Percentiles rank a stretch among this genome's conserved stretches.
phyloP scores from a whole-genome alignment of 2,888 invertebrate genomes.

The Drosophila siamana region DNA sequence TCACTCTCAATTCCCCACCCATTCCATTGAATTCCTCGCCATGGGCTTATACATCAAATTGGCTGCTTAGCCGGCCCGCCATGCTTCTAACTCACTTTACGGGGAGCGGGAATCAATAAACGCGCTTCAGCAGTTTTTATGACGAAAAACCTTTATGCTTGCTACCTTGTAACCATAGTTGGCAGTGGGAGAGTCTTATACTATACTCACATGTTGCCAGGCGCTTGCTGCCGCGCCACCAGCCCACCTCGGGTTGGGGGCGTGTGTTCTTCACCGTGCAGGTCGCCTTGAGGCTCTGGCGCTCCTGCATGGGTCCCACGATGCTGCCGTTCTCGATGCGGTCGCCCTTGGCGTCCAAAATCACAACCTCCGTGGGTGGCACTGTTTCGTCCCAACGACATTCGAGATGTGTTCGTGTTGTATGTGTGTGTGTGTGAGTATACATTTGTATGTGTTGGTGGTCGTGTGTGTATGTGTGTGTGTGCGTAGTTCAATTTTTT shows the following conservation, averaged over 20 bases:
- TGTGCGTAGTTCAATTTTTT: slow-evolving; percentile 45
- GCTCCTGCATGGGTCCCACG: slow-evolving; percentile 85
- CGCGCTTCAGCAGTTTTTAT: slow-evolving; percentile 71
- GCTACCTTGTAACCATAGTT: slow-evolving; percentile 50
- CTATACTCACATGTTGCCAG: slow-evolving; percentile 86
- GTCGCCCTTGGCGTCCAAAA: slow-evolving; percentile 89
- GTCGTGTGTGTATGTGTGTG: slow-evolving; percentile 38
- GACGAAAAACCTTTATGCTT: slow-evolving; percentile 59
- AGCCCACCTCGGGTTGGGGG: slow-evolving; percentile 93
- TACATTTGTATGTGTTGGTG: slow-evolving; percentile 33
- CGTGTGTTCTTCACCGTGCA: slow-evolving; percentile 91
- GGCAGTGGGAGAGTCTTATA: slow-evolving; percentile 34
- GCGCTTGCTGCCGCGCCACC: slow-evolving; percentile 92
- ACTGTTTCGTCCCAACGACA: slow-evolving; percentile 85
- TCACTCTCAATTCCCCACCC: neutral
- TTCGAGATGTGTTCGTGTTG: slow-evolving; percentile 19
- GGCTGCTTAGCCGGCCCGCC: slow-evolving; percentile 58
- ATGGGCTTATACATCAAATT: slow-evolving; percentile 63
- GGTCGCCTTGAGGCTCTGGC: slow-evolving; percentile 83
- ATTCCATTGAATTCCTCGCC: neutral
- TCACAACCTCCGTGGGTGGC: slow-evolving; percentile 91
- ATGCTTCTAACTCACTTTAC: slow-evolving; percentile 3
- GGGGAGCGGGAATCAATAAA: slow-evolving; percentile 64
- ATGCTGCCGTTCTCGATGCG: slow-evolving; percentile 87
- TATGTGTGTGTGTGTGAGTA: slow-evolving; percentile 33